A percentile compares a stretch with the other conserved stretches of the same genome.
Evolutionary conservation across 92 coral and sea anemone genomes (phyloP).

Genomic region (Blastomussa wellsi): DNA sequence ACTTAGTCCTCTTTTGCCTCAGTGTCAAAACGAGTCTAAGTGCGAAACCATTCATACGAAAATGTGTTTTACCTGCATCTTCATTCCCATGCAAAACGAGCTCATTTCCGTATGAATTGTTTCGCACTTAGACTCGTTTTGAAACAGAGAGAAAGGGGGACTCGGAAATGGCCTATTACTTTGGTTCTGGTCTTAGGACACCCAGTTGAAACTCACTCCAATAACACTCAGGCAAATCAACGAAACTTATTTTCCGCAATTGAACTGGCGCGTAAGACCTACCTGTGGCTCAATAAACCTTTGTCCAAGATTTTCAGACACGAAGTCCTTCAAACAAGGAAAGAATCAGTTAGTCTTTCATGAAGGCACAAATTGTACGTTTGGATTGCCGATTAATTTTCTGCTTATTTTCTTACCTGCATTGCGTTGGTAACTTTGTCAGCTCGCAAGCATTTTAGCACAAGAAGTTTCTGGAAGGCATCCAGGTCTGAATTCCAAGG

Average conservation of each 20-base stretch:
- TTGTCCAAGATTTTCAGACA: slow-evolving; percentile 94
- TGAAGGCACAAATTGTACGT: neutral
- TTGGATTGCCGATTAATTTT: neutral
- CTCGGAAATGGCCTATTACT: no score
- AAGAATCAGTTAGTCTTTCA: slow-evolving; percentile 1
- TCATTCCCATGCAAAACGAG: no score
- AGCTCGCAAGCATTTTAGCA: slow-evolving; percentile 86
- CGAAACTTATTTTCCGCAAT: neutral
- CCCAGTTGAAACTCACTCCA: neutral
- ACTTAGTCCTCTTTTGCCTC: no score
- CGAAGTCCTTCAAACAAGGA: slow-evolving; percentile 71
- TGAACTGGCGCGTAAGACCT: neutral
- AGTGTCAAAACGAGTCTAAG: no score
- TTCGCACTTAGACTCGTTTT: no score
- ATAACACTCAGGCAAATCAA: neutral
- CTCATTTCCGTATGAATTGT: no score
- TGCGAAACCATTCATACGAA: no score
- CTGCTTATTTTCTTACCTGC: slow-evolving; percentile 63
- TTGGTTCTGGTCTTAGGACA: no score
- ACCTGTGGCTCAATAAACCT: slow-evolving; percentile 99
- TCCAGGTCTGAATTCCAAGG: slow-evolving; percentile 91
- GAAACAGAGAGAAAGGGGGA: no score
- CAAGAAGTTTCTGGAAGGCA: slow-evolving; percentile 88
- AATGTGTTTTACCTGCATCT: no score
- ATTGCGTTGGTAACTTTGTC: slow-evolving; percentile 97